These are phyloP conservation scores for Argentina silus DNA, from an alignment of 2,797 vertebrate genomes.

Conservation along the genomic window DNA sequence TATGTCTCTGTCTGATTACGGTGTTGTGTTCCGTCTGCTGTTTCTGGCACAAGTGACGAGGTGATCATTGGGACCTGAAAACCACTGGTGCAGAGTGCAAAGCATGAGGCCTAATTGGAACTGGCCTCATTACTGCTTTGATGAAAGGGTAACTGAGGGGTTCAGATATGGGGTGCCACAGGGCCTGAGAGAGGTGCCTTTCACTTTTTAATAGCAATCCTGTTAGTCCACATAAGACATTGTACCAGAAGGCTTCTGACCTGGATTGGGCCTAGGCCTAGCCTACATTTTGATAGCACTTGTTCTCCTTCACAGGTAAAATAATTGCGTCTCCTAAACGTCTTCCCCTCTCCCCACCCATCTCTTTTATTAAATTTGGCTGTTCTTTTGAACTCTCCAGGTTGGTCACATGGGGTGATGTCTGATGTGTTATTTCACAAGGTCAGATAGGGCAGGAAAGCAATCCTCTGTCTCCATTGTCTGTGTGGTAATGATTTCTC, in stretches of 20 bases:
- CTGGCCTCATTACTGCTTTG: slow-evolving; percentile 20
- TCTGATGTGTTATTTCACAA: not conserved
- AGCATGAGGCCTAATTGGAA: slow-evolving; percentile 6
- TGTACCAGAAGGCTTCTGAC: not conserved
- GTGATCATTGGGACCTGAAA: slow-evolving; percentile 6
- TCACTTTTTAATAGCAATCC: slow-evolving; percentile 1
- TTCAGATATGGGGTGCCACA: not conserved
- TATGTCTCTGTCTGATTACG: not conserved
- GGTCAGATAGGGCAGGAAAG: slow-evolving; percentile 11
- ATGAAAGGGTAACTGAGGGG: slow-evolving; percentile 11
- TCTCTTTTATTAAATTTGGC: not conserved
- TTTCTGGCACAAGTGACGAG: slow-evolving; percentile 3
- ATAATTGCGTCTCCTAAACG: not conserved
- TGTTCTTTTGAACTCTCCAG: not conserved
- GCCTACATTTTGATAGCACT: not conserved
- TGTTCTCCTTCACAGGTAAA: not conserved
- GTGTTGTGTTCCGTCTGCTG: slow-evolving; percentile 4
- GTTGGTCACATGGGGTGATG: not conserved
- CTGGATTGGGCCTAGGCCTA: not conserved
- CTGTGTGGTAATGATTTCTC: slow-evolving; percentile 7
- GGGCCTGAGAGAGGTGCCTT: slow-evolving; percentile 1
- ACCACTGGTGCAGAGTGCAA: not conserved
- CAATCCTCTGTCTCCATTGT: slow-evolving; percentile 6
- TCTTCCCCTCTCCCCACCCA: not conserved
- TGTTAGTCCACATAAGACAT: not conserved